phyloP scores from a whole-genome alignment of 2,797 vertebrate genomes.

The Sebastes vulpes region DNA sequence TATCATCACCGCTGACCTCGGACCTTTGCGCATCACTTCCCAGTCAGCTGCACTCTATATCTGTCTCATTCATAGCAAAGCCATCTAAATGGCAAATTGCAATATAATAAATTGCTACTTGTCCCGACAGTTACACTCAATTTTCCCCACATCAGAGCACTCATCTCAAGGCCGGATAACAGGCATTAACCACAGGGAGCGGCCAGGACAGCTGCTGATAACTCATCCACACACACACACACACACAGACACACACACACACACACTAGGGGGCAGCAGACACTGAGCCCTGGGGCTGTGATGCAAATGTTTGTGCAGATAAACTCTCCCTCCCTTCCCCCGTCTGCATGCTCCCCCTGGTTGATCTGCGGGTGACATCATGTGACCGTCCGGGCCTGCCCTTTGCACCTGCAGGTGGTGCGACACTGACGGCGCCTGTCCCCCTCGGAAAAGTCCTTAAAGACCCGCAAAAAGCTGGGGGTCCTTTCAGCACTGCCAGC shows the following conservation, averaged over 20 bases:
- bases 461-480: slow-evolving; percentile 47
- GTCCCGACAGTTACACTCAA: slow-evolving; percentile 57
- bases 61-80: slow-evolving; percentile 57
- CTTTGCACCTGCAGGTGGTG: slow-evolving; percentile 63
- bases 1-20: slow-evolving; percentile 76
- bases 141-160: slow-evolving; percentile 54
- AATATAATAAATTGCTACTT: slow-evolving; percentile 61
- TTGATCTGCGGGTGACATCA: slow-evolving; percentile 58
- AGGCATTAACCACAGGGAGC: slow-evolving; percentile 22
- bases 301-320: slow-evolving; percentile 45
- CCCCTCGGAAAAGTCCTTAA: slow-evolving; percentile 44
- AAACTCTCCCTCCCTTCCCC: not conserved
- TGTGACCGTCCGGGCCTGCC: slow-evolving; percentile 49
- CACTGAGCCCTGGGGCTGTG: slow-evolving; percentile 62
- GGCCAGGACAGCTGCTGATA: slow-evolving; percentile 23
- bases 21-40: slow-evolving; percentile 63
- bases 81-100: slow-evolving; percentile 52
- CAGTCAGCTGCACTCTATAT: slow-evolving; percentile 58
- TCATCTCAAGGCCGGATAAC: slow-evolving; percentile 39
- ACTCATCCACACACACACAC: slow-evolving; percentile 50
- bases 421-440: slow-evolving; percentile 64
- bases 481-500: slow-evolving; percentile 46
- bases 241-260: slow-evolving; percentile 58
- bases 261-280: slow-evolving; percentile 83
- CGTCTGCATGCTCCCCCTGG: slow-evolving; percentile 8